These are phyloP conservation scores for Spea bombifrons DNA, from an alignment of 2,113 vertebrate species.

Conservation along the genomic window DNA sequence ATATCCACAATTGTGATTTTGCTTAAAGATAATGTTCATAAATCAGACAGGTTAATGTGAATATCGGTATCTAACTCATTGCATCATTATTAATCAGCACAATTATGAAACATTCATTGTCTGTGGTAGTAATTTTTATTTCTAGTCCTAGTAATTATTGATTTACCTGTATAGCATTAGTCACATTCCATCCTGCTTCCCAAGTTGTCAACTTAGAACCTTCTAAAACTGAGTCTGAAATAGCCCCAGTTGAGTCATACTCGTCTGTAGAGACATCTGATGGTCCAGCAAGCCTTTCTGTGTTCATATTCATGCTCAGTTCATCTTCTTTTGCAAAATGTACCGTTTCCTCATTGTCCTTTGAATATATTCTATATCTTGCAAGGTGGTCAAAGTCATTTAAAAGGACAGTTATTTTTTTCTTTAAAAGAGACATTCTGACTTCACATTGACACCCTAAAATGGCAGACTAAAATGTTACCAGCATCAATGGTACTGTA, in stretches of 20 bases:
- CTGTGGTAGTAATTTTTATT: too few relatives aligned
- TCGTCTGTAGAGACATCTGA: conserved; percentile 40
- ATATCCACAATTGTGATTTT: too few relatives aligned
- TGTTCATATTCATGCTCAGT: conserved; percentile 57
- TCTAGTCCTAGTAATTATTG: conserved; percentile 25
- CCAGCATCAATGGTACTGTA: too few relatives aligned
- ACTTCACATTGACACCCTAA: conserved; percentile 5
- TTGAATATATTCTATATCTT: conserved; percentile 48
- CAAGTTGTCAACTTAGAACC: conserved; percentile 66
- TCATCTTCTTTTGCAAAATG: conserved; percentile 69
- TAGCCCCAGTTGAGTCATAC: conserved; percentile 37
- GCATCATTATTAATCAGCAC: too few relatives aligned
- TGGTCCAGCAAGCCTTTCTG: conserved; percentile 51
- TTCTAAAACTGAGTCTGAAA: conserved; percentile 24
- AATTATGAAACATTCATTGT: too few relatives aligned
- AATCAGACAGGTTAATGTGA: too few relatives aligned
- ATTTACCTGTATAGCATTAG: conserved; percentile 71
- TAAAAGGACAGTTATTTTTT: conserved; percentile 49
- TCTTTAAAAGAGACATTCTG: conserved; percentile 53
- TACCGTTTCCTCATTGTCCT: conserved; percentile 65
- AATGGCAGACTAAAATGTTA: neutral
- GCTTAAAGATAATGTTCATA: too few relatives aligned
- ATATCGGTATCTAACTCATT: too few relatives aligned
- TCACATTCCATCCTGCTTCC: conserved; percentile 79
- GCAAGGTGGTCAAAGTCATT: conserved; percentile 45